These are phyloP conservation scores for Eleginops maclovinus DNA, from an alignment of 2,113 vertebrate genomes.

Conservation along the genomic window DNA sequence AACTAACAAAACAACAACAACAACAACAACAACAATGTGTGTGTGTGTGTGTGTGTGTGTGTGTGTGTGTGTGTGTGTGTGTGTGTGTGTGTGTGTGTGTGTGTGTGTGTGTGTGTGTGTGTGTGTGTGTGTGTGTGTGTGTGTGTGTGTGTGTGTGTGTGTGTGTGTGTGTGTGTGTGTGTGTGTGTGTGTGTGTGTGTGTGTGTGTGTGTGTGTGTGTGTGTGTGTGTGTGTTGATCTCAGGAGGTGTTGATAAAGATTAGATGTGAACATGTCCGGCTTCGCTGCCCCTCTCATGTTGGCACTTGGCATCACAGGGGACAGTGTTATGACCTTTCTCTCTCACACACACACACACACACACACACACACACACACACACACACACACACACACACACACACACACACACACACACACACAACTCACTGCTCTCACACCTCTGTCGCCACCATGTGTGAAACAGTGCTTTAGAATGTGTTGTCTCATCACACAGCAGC, in stretches of 20 bases:
- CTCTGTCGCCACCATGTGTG: conserved; percentile 38
- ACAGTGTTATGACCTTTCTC: conserved; percentile 20
- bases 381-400: conserved; percentile 18
- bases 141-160: not conserved
- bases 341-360: conserved; percentile 4
- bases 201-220: conserved; percentile 19
- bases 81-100: not conserved
- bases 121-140: conserved; percentile 10
- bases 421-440: conserved; percentile 46
- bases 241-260: conserved; percentile 59
- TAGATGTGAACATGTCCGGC: conserved; percentile 50
- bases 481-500: not conserved
- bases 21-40: too few species aligned
- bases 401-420: conserved; percentile 15
- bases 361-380: conserved; percentile 22
- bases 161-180: not conserved
- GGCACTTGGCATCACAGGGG: conserved; percentile 39
- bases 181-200: conserved; percentile 29
- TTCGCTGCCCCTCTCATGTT: conserved; percentile 44
- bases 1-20: too few species aligned
- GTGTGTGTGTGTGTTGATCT: conserved; percentile 11
- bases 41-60: not conserved
- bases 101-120: conserved; percentile 6
- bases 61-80: not conserved
- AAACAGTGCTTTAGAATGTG: conserved; percentile 39